Conservation (phyloP, 1,140 invertebrate species). For the Micrasema minimum region DNA sequence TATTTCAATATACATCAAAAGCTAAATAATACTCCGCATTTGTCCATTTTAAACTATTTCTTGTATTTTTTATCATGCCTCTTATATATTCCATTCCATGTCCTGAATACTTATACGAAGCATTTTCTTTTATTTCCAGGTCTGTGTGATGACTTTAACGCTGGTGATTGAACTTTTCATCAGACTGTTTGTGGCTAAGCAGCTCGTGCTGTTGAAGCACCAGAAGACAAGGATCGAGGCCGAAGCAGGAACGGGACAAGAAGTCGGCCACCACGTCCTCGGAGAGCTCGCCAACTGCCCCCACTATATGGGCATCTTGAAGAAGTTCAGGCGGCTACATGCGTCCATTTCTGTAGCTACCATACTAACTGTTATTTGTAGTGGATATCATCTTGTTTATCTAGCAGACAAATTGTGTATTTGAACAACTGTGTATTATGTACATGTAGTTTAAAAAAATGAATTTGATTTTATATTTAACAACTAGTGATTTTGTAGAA, state of each 20-base stretch:
- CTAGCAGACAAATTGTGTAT: constrained; percentile 47
- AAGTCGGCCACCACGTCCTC: constrained; percentile 74
- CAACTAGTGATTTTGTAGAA: too few species aligned
- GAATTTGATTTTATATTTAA: too few species aligned
- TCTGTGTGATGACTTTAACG: constrained; percentile 71
- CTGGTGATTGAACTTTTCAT: constrained; percentile 77
- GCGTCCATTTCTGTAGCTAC: constrained; percentile 78
- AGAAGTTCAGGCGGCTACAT: constrained; percentile 75
- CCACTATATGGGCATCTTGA: constrained; percentile 75
- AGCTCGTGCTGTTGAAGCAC: constrained; percentile 74
- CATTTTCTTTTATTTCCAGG: constrained; percentile 65
- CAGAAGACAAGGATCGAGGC: constrained; percentile 76
- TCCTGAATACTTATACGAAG: too few species aligned
- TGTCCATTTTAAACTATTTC: too few species aligned
- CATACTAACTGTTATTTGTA: constrained; percentile 77
- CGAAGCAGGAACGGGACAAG: constrained; percentile 76
- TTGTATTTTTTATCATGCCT: too few species aligned
- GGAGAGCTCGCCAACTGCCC: constrained; percentile 76
- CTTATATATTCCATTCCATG: too few species aligned
- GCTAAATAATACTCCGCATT: too few species aligned
- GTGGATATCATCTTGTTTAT: constrained; percentile 57
- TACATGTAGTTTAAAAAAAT: too few species aligned
- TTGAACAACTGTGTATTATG: constrained; percentile 5
- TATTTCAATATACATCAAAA: too few species aligned
- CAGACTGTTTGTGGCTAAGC: constrained; percentile 75